Evolutionary conservation across 1,140 invertebrate species (phyloP), one percentile per base, ranked within the genome.

Genomic region (Achatina immaculata): DNA sequence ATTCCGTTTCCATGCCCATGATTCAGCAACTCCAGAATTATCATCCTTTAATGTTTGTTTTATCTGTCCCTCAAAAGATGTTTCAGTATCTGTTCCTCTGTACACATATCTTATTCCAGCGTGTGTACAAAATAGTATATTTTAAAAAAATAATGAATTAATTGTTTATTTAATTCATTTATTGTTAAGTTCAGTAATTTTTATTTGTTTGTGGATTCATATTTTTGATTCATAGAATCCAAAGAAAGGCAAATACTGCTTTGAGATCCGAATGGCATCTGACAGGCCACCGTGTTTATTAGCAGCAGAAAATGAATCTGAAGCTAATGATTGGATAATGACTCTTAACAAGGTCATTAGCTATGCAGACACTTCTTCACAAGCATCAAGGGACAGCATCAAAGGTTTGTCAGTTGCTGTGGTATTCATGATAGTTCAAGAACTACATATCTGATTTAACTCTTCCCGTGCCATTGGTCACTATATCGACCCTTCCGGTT

Each of bases 181-280:
- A 28, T 66, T 7, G 7, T 28, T 28, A 9, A 14, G 34, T 9
- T 7, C n/a, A 11, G 9, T 9, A 9, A 24, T 66, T 7, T 28
- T 66, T 66, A 24, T 28, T 11, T 48, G 45, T 48, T 11, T 48
- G 45, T 48, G 45, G 7, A 48, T 45, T 4, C 6, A 48, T 74
- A 48, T 74, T 74, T 74, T 51, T 74, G 45, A 21, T 65, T 45
- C 36, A 31, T 87, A 96, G 95, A 97, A 96, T 92, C 90, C 94
- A 43, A 96, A 96, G 92, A 93, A 95, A 83, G 96, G 95, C n/a
- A 93, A 95, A 84, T 95, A 94, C 89, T 95, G 95, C 90, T 97
- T 98, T 92, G 96, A 98, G 89, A 90, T 98, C 40, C 93, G 94
- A 82, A 96, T 97, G 95, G 94, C 94, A 38, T 94, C 95, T 21